Percentiles rank a stretch among this genome's conserved stretches.
Evolutionary conservation across 2,888 invertebrate genomes (phyloP).

Genomic region (Cephus spinipes): DNA sequence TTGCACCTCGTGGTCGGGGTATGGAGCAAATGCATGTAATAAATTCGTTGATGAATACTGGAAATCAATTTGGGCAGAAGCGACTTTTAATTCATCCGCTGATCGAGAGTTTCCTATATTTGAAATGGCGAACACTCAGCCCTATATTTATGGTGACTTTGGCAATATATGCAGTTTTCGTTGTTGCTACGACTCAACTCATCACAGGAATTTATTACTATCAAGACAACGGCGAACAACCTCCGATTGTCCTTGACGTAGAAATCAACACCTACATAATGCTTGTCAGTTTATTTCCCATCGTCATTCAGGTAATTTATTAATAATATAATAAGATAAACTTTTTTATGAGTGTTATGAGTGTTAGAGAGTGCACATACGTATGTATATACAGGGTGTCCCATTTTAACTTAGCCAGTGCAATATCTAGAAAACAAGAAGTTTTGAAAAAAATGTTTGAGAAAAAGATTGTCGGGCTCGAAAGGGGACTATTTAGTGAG

Average conservation of each 20-base stretch:
- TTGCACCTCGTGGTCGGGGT: constrained; percentile 30
- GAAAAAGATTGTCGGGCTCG: no score
- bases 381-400: no score
- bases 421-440: no score
- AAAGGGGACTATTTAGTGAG: no score
- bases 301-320: constrained; percentile 66
- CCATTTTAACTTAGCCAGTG: no score
- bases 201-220: constrained; percentile 63
- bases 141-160: constrained; percentile 71
- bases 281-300: constrained; percentile 62
- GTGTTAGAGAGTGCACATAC: no score
- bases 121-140: constrained; percentile 71
- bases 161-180: constrained; percentile 68
- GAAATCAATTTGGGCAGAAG: constrained; percentile 68
- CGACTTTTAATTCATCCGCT: constrained; percentile 70
- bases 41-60: constrained; percentile 70
- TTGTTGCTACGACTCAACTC: constrained; percentile 68
- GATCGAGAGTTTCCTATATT: constrained; percentile 70
- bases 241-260: constrained; percentile 58
- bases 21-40: constrained; percentile 71
- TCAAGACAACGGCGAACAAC: constrained; percentile 55
- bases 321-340: not conserved
- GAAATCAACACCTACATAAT: constrained; percentile 66
- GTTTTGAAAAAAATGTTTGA: no score
- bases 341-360: no score